These are phyloP conservation scores for Melitaea athalia DNA, from an alignment of 2,888 invertebrate genomes.

Conservation along the genomic window DNA sequence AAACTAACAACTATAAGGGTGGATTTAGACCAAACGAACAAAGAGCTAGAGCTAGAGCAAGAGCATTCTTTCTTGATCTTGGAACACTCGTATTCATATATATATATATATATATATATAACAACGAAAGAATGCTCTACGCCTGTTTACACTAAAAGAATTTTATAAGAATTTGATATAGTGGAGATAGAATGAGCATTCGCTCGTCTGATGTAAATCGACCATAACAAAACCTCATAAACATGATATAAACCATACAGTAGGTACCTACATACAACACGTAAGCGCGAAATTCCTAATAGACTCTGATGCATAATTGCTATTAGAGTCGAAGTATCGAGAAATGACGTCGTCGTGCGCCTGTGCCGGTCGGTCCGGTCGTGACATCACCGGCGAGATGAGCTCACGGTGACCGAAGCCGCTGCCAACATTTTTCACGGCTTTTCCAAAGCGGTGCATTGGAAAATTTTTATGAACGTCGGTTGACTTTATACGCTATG, in stretches of 20 bases:
- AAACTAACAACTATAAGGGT: background rate
- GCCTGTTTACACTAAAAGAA: no score
- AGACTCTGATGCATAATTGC: constrained; percentile 8
- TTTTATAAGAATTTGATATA: no score
- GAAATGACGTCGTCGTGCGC: constrained; percentile 18
- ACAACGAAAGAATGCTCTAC: no score
- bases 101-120: no score
- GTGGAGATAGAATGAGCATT: no score
- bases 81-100: no score
- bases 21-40: no score
- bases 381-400: constrained; percentile 32
- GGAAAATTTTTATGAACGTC: background rate
- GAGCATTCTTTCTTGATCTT: no score
- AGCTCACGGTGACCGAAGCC: constrained; percentile 21
- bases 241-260: no score
- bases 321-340: constrained; percentile 25
- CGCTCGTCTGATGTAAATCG: no score
- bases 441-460: constrained; percentile 4
- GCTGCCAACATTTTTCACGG: constrained; percentile 16
- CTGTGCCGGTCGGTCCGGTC: background rate
- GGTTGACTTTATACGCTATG: background rate
- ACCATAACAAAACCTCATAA: no score
- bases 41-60: no score
- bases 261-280: background rate
- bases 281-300: constrained; percentile 16